Evolutionary conservation across 53 echinoderm and acorn worm species (phyloP), one percentile per base, ranked within the genome.

Genomic region (Zoroaster sp.): DNA sequence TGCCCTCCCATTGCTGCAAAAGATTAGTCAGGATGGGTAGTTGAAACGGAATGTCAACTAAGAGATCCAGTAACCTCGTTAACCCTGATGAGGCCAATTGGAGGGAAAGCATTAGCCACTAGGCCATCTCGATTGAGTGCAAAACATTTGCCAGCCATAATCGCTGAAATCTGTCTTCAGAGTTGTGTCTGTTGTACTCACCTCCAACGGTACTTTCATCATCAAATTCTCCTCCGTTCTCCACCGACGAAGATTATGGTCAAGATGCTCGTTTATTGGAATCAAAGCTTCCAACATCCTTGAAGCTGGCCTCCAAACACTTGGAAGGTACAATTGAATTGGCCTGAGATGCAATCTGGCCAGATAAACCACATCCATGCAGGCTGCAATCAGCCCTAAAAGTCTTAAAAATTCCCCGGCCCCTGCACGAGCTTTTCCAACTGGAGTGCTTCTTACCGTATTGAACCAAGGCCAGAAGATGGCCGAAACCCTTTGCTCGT

Each of bases 91-190:
- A 76, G 76, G 76, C 76, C 76, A 76, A 31, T 49, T 2, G 76
- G 43, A 21, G 52, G 52, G 25, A 76, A 76, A 0, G 75, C 75
- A 31, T 75, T 44, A 28, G 75, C 49, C 21, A 20, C 43, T 43
- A 74, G 42, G 13, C 46, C 39, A 25, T 43, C 45, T 25, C 74
- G 43, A 46, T 74, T 45, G 42, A 74, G 30, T 14, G 46, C 46
- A 74, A 46, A 23, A 44, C 74, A 14, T 43, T 32, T 32, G 25
- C 70, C 77, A 90, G 10, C 83, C 85, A 15, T 40, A 43, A 11
- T 46, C 15, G 40, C 83, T 83, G 11, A 83, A 83, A 35, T 90
- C 90, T 30, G 90, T 83, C 20, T 63, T 82, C 21, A 78, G 38
- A 15, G 45, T 65, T 20, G 46, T 25, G 69, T 40, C 63, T 9